These are phyloP conservation scores for Amphimedon queenslandica DNA, from an alignment of 37 sponge, comb jelly and placozoan species.

Conservation along the genomic window DNA sequence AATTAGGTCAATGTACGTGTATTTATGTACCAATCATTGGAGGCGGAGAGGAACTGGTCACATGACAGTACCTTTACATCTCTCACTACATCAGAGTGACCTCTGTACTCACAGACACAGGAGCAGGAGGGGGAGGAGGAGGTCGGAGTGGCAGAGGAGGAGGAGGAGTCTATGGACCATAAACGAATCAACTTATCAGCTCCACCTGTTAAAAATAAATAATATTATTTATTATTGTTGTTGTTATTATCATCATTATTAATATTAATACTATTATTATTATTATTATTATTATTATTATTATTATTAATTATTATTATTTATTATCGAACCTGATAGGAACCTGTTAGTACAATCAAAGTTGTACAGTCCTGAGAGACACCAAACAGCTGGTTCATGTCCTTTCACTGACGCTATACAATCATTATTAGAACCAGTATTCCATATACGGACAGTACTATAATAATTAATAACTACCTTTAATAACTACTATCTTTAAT, in stretches of 20 bases:
- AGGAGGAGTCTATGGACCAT: conserved; percentile 61
- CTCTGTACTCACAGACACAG: conserved; percentile 55
- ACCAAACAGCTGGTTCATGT: conserved; percentile 65
- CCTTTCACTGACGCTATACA: conserved; percentile 22
- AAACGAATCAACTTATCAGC: conserved; percentile 43
- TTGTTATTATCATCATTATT: no score
- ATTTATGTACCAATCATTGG: conserved; percentile 73
- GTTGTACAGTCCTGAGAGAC: conserved; percentile 32
- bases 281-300: no score
- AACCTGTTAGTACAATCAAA: conserved; percentile 39
- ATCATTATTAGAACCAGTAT: not conserved
- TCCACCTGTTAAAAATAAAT: no score
- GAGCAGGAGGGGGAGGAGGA: conserved; percentile 2
- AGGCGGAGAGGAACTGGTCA: conserved; percentile 55
- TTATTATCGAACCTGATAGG: conserved; percentile 52
- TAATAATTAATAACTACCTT: not conserved
- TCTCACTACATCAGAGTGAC: conserved; percentile 71
- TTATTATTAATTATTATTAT: no score
- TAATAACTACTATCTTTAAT: not conserved
- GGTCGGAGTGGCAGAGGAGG: no score
- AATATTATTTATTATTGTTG: not conserved
- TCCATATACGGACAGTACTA: conserved; percentile 58
- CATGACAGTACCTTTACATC: conserved; percentile 47
- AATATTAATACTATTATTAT: no score
- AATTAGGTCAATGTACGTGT: no score